Evolutionary conservation across 92 coral and sea anemone genomes (phyloP).

Genomic region (Porites rus): DNA sequence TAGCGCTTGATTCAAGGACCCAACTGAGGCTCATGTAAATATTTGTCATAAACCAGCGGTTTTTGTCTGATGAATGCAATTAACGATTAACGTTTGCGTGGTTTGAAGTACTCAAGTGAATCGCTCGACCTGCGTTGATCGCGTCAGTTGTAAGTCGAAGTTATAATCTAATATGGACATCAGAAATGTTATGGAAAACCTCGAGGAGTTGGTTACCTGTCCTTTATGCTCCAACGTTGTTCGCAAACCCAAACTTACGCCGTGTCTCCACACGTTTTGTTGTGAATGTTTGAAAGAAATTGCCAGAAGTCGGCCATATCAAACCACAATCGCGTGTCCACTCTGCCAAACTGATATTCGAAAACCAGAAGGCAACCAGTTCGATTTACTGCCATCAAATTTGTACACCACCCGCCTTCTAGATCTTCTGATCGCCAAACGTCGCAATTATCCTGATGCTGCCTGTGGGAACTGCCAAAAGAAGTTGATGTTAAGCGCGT

Average conservation of each 20-base stretch:
- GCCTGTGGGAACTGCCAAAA: constrained; percentile 87
- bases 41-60: constrained; percentile 65
- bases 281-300: constrained; percentile 87
- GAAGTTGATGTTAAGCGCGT: constrained; percentile 73
- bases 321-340: constrained; percentile 83
- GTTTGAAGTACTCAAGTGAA: constrained; percentile 5
- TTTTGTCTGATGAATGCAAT: constrained; percentile 65
- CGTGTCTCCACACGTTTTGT: constrained; percentile 92
- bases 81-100: constrained; percentile 36
- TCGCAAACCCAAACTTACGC: constrained; percentile 86
- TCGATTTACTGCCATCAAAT: constrained; percentile 80
- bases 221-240: constrained; percentile 79
- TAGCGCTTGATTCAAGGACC: constrained; percentile 17
- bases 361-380: constrained; percentile 85
- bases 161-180: constrained; percentile 67
- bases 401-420: constrained; percentile 78
- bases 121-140: neutral
- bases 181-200: constrained; percentile 70
- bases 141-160: neutral
- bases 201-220: constrained; percentile 83
- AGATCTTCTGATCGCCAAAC: constrained; percentile 81
- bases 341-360: constrained; percentile 80
- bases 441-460: constrained; percentile 78
- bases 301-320: constrained; percentile 86
- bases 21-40: constrained; percentile 49